Evolutionary conservation across 2,113 vertebrate genomes (phyloP), one percentile per base, ranked within the genome.

Genomic region (Podarcis muralis): DNA sequence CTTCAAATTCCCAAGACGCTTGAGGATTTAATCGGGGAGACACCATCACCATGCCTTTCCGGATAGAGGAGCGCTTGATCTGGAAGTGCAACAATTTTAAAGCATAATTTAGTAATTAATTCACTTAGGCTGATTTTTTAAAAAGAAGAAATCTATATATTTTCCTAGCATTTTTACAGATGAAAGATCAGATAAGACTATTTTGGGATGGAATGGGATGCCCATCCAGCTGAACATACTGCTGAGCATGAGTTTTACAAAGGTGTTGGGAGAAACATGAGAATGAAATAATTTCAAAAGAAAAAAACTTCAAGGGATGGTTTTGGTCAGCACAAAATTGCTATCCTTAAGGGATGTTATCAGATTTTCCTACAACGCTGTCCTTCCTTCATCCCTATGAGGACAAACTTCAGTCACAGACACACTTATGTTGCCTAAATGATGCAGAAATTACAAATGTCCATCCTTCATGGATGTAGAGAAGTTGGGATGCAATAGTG

Each of bases 31-130:
- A 87, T 84, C 97, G 98, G 0, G 99, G 98, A 1, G 98, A 99
- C 81, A 99, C 98, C 99, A 99, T 99, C 92, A 99, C 99, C 99
- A 99, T 99, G 81, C 99, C 99, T 90, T 99, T 99, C 93, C 99
- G 97, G 94, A 99, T 99, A 81, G 98, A 98, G 0, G 99, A 99
- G 79, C 99, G 98, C 95, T 99, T 99, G 95, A 99, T 99, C 99
- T 99, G 92, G 92, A 87, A 91, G 68, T 18, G 76, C 27, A 87
- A 90, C 4, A 76, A 57, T 20, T 18, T 48, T 35, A 85, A 13
- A 84, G 27, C 2, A 0, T 11, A 1, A 84, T 84, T 93, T 87
- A 74, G 74, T 62, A 92, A 81, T 71, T 81, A 80, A 84, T 69
- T 53, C 48, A 53, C 48, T 53, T 11, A 53, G 48, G 11, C 48